These are phyloP conservation scores for Bradypodion ventrale DNA, from an alignment of 2,797 vertebrate genomes.

Conservation along the genomic window DNA sequence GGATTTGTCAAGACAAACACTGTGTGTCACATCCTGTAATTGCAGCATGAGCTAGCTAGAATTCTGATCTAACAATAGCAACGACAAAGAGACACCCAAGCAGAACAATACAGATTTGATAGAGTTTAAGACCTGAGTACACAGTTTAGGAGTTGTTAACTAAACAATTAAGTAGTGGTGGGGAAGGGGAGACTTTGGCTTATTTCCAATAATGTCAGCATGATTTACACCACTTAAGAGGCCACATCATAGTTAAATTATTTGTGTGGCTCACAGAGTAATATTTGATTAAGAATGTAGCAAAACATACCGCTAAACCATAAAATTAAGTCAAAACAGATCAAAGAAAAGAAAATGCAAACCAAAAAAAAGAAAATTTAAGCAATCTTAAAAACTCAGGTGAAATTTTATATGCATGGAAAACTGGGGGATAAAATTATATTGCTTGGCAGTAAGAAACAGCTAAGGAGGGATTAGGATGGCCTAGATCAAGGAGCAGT, in stretches of 20 bases:
- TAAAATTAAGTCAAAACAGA: neutral
- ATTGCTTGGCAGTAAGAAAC: no score
- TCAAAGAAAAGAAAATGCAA: neutral
- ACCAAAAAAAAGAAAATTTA: neutral
- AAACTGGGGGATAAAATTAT: no score
- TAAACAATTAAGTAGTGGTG: neutral
- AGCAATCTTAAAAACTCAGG: neutral
- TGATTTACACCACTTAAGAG: neutral
- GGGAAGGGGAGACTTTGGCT: neutral
- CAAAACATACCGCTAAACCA: neutral
- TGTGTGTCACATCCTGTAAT: constrained; percentile 6
- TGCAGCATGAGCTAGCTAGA: neutral
- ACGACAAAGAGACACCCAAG: neutral
- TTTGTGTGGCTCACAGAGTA: neutral
- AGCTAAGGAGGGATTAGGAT: no score
- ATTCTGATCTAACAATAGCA: neutral
- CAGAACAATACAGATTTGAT: neutral
- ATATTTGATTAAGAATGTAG: neutral
- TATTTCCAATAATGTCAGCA: neutral
- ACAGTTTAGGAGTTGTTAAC: no score
- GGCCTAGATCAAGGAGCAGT: no score
- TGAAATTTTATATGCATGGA: no score
- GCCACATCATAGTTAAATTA: neutral
- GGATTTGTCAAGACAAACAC: constrained; percentile 11
- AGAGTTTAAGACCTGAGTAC: neutral